Percentiles rank a stretch among this genome's conserved stretches.
phyloP scores from a whole-genome alignment of 2,113 vertebrate species.

The Emydocephalus ijimae region DNA sequence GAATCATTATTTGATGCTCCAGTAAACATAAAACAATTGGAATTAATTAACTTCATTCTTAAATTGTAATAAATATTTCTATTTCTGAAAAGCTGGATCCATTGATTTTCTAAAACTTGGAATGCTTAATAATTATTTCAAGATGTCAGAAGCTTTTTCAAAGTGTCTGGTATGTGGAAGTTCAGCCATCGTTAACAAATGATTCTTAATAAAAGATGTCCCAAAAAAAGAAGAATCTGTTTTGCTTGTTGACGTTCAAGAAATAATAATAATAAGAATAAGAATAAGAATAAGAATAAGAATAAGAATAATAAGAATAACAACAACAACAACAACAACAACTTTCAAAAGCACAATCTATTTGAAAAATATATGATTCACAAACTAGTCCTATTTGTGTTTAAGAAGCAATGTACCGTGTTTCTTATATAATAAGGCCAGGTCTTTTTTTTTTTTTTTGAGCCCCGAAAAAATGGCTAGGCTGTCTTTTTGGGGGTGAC shows the following conservation, averaged over 20 bases:
- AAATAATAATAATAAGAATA: background rate
- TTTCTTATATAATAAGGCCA: too few species aligned
- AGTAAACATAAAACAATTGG: background rate
- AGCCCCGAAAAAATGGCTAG: too few species aligned
- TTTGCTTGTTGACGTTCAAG: background rate
- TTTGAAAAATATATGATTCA: background rate
- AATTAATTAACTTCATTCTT: background rate
- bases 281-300: background rate
- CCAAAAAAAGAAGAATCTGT: background rate
- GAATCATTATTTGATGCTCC: background rate
- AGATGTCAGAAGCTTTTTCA: background rate
- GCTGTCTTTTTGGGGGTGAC: too few species aligned
- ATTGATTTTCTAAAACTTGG: background rate
- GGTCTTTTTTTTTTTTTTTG: too few species aligned
- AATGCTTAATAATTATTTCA: background rate
- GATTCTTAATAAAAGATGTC: background rate
- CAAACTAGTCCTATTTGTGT: background rate
- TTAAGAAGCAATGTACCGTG: background rate
- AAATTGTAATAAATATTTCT: background rate
- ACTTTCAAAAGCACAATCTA: background rate
- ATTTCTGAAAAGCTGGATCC: background rate
- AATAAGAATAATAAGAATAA: background rate
- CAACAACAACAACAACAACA: accelerated
- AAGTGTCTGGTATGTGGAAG: background rate
- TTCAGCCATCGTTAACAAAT: background rate